Evolutionary conservation across 1,140 invertebrate species (phyloP), one percentile per base, ranked within the genome.

Genomic region (Habropoda laboriosa): DNA sequence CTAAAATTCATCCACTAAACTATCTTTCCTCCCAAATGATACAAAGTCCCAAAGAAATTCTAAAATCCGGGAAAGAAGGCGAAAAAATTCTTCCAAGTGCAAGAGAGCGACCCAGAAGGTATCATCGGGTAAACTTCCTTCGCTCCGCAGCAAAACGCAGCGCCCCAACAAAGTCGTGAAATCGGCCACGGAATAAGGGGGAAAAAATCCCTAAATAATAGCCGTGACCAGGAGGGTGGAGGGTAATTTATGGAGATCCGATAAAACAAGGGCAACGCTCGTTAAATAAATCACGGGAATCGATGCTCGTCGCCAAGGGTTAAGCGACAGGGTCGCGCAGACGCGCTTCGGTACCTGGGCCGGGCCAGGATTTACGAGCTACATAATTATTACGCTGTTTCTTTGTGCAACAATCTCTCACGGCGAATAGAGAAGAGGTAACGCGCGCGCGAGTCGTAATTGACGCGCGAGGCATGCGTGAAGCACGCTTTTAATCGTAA

Each of bases 401-500:
- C 45, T 67, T 67, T 67, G 45, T 32, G 64, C 64, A 51, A 67
- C 64, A 8, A 67, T 49, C 38, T 40, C 35, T 61, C 60, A 61
- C 60, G 57, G n/a, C 40, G 61, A n/a, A n/a, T n/a, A n/a, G 32
- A 12, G 70, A 60, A 53, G 47, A 47, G 27, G 42, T 0, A 21
- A 30, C 61, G 47, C 7, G 32, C 61, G 47, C 7, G 32, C 57
- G 49, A 61, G 49, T 27, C 70, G 73, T 71, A 83, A 83, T 80
- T 83, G 81, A 80, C 81, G 71, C 70, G 35, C 35, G 55, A 79
- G 72, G 80, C 80, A 76, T 67, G 80, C 61, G 76, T 75, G 79
- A 83, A 83, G 55, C 77, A 55, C 67, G 49, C n/a, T 80, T 85
- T 80, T 85, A 75, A 84, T 70, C 81, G 66, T 84, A 85, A 83